Base-by-base conservation (phyloP, 2,888 invertebrate species). In the Marronus borbonicus region DNA sequence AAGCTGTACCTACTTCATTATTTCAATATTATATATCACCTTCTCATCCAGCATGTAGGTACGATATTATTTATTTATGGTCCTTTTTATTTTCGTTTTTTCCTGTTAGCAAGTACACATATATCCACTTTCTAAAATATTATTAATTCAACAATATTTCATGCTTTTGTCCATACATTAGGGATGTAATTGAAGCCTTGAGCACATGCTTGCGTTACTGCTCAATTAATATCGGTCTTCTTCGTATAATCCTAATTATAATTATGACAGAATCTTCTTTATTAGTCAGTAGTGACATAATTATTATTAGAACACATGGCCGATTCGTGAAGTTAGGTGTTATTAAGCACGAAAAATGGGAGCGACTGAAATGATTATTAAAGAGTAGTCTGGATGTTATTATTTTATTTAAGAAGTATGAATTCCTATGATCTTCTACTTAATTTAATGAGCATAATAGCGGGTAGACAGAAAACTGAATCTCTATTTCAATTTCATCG, bases 81-180 rank as follows among this genome's bases (percentile, higher is more conserved):
- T 44, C 20, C 5, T 55, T n/a, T 39, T 17, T 60, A 39, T 20
- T 58, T 20, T 44, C 39, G 24, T 17, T 74, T 49, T 49, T 60
- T 39, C 28, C 4, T 24, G 39, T 60, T 44, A 60, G 60, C 20
- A 60, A 60, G 72, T 24, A 60, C 17, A 20, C 5, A 52, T 10
- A 20, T 68, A 74, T 44, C 72, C n/a, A 60, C 72, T 74, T 74
- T 74, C 72, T 74, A 74, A 74, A 60, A 60, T 74, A 74, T 74
- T 60, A 74, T 44, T 70, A 70, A 39, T 55, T 74, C 60, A 44
- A 74, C 39, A 12, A 74, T 60, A 60, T 74, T 49, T 74, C 72
- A 74, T 62, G 72, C 60, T 14, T 74, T 60, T 20, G 62, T 44
- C 28, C 60, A 39, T 74, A 39, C n/a, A 74, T 74, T 74, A 60